These are phyloP conservation scores for Macropodus opercularis DNA, from an alignment of 2,797 vertebrate genomes.

Conservation along the genomic window DNA sequence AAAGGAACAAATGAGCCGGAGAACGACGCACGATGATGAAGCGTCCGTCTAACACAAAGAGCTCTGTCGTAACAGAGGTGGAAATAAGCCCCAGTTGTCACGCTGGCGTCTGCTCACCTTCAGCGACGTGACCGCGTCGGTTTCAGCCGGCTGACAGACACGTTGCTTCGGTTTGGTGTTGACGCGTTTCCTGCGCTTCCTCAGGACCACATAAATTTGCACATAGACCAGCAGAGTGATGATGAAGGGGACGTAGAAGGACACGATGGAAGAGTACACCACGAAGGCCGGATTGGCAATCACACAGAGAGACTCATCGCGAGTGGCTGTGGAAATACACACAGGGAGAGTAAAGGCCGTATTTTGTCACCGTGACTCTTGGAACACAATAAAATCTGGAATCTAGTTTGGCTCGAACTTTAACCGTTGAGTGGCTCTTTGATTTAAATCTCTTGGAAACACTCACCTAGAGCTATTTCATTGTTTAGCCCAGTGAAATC, in stretches of 20 bases:
- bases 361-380: background rate
- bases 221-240: slow-evolving; percentile 98
- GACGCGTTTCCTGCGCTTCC: slow-evolving; percentile 92
- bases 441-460: slow-evolving; percentile 14
- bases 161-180: slow-evolving; percentile 94
- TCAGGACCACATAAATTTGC: slow-evolving; percentile 97
- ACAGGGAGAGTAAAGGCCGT: slow-evolving; percentile 24
- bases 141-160: slow-evolving; percentile 76
- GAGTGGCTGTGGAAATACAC: slow-evolving; percentile 86
- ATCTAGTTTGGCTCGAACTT: slow-evolving; percentile 8
- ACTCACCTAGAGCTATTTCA: too few species aligned
- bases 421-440: slow-evolving; percentile 3
- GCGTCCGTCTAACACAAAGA: background rate
- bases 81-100: slow-evolving; percentile 15
- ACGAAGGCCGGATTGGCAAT: slow-evolving; percentile 98
- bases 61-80: background rate
- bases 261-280: slow-evolving; percentile 97
- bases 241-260: slow-evolving; percentile 99
- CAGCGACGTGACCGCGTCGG: slow-evolving; percentile 79
- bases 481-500: too few species aligned
- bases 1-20: background rate
- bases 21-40: background rate
- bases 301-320: slow-evolving; percentile 88
- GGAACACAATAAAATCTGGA: background rate
- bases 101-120: slow-evolving; percentile 83